phyloP scores from a whole-genome alignment of 2,797 vertebrate genomes.

The Notolepis coatsorum region DNA sequence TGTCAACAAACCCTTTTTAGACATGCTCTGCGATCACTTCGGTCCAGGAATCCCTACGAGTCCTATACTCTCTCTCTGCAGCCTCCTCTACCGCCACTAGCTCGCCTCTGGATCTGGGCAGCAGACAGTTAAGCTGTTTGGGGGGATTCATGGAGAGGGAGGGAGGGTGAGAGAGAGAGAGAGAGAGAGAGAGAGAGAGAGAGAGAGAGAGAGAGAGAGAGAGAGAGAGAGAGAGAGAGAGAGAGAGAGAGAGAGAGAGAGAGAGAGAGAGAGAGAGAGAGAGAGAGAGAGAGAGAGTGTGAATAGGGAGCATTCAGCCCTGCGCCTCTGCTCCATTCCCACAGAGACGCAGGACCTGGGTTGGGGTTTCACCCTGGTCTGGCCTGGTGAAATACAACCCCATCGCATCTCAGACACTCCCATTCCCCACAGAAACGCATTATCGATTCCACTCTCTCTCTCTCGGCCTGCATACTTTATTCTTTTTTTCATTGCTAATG shows the following conservation, averaged over 20 bases:
- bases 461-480: constrained; percentile 50
- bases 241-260: constrained; percentile 43
- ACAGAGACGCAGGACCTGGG: constrained; percentile 48
- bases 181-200: constrained; percentile 19
- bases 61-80: constrained; percentile 1
- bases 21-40: constrained; percentile 1
- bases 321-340: constrained; percentile 48
- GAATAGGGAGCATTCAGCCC: constrained; percentile 61
- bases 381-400: constrained; percentile 61
- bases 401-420: constrained; percentile 44
- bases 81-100: constrained; percentile 7
- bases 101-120: too few relatives aligned
- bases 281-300: constrained; percentile 30
- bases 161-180: constrained; percentile 4
- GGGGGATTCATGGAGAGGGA: too few relatives aligned
- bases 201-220: constrained; percentile 41
- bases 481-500: constrained; percentile 23
- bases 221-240: constrained; percentile 13
- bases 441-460: constrained; percentile 60
- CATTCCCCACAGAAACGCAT: constrained; percentile 57
- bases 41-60: neutral
- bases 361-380: constrained; percentile 66
- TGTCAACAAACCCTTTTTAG: neutral
- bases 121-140: constrained; percentile 49
- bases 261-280: constrained; percentile 18